Conservation (phyloP, 2,888 invertebrate species). For the Ectemnius lituratus region DNA sequence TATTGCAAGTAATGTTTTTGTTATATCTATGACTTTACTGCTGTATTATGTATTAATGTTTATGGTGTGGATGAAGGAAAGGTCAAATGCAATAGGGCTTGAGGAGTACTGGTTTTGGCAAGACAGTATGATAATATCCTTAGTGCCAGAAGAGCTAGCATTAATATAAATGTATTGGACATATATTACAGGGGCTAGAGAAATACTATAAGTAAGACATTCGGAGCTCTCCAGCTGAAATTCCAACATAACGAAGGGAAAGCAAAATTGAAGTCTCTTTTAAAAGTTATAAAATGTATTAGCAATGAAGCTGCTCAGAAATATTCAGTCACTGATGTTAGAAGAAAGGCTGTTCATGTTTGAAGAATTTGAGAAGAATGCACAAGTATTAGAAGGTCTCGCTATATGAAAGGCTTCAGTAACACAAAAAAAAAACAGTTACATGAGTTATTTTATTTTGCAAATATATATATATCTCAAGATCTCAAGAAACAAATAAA, state of each 20-base stretch:
- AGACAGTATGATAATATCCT: background rate
- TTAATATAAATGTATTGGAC: slow-evolving; percentile 31
- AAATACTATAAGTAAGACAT: slow-evolving; percentile 49
- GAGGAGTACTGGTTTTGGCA: slow-evolving; percentile 27
- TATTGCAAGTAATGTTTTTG: background rate
- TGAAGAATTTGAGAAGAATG: slow-evolving; percentile 61
- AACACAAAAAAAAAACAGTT: slow-evolving; percentile 20
- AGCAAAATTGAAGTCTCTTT: slow-evolving; percentile 42
- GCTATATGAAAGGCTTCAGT: slow-evolving; percentile 36
- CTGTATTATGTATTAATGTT: background rate
- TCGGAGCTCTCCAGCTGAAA: slow-evolving; percentile 47
- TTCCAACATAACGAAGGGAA: slow-evolving; percentile 36
- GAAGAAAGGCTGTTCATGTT: slow-evolving; percentile 61
- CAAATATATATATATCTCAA: background rate
- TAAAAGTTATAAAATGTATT: slow-evolving; percentile 57
- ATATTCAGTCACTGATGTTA: slow-evolving; percentile 55
- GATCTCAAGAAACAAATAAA: slow-evolving; percentile 20
- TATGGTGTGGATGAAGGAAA: background rate
- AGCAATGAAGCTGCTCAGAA: slow-evolving; percentile 59
- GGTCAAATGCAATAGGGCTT: slow-evolving; percentile 19
- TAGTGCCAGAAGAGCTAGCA: no score
- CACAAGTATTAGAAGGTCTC: slow-evolving; percentile 55
- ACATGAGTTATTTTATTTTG: no score
- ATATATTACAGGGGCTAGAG: slow-evolving; percentile 60
- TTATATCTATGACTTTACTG: background rate